Evolutionary conservation across 1,140 invertebrate species (phyloP).

Genomic region (Oedothorax gibbosus): DNA sequence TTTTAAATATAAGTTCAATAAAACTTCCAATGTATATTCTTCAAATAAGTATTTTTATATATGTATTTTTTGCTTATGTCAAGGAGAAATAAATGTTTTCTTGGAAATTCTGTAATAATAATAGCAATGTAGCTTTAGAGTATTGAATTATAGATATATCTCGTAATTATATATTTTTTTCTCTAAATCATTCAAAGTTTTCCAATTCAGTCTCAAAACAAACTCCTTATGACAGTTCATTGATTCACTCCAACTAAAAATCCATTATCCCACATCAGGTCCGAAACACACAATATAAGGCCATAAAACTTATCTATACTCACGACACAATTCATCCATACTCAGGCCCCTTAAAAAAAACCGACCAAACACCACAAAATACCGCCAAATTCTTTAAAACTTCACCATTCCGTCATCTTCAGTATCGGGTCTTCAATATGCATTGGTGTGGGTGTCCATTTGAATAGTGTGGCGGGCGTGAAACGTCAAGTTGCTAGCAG

Average conservation of each 20-base stretch:
- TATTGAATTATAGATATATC: too few species aligned
- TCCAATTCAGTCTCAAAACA: too few species aligned
- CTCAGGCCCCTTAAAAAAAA: background rate
- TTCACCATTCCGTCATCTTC: conserved; percentile 8
- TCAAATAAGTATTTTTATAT: too few species aligned
- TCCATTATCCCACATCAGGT: background rate
- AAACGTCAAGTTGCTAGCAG: conserved; percentile 29
- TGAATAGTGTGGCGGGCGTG: background rate
- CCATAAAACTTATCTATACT: background rate
- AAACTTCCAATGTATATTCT: too few species aligned
- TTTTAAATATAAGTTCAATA: too few species aligned
- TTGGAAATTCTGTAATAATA: too few species aligned
- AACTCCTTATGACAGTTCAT: background rate
- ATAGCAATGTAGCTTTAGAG: too few species aligned
- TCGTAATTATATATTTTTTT: too few species aligned
- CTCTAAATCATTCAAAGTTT: too few species aligned
- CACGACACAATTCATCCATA: background rate
- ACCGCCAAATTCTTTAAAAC: background rate
- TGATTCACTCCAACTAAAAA: background rate
- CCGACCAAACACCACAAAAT: background rate
- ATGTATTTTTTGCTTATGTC: too few species aligned
- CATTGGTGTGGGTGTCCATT: conserved; percentile 29
- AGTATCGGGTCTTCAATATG: conserved; percentile 23
- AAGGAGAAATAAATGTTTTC: too few species aligned
- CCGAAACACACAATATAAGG: background rate